Base-by-base conservation (phyloP, 2,113 vertebrate species). In the Lepisosteus oculatus region DNA sequence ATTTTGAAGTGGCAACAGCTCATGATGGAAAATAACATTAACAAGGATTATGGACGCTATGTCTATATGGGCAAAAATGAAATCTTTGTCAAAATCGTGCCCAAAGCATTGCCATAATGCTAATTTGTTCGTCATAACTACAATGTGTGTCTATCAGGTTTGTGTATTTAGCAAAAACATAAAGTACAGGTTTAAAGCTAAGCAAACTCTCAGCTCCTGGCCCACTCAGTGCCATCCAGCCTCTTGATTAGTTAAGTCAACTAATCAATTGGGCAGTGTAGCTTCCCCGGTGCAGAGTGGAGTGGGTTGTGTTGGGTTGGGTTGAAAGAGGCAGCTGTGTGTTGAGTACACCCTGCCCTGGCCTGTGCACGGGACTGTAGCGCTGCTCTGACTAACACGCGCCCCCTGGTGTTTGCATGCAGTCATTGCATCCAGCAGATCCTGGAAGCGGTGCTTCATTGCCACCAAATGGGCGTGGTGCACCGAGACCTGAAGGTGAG, bases 381-480 rank as follows among this genome's bases (percentile, higher is more conserved):
- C 73, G 72, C 86, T 88, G 87, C 88, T 90, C 83, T 87, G 77
- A 91, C 90, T 92, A 92, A 92, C 90, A 87, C 90, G 78, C 86
- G 81, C 84, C 84, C 47, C 87, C 85, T 90, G 89, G 83, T 92
- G 88, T 96, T 94, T 93, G 91, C 93, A 93, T 87, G 85, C 93
- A 97, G 95, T 92, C 95, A 97, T 92, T 97, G 95, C 92, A 96
- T 96, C 92, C 95, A 97, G 94, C 95, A 97, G 93, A 97, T 97
- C 93, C 91, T 97, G 92, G 95, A 97, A 89, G 95, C 95, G 66
- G 95, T 97, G 86, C 95, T 96, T 86, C 95, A 96, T 83, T 97
- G 95, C 90, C 95, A 97, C 91, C 95, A 97, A 88, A 96, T 96
- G 95, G 96, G 96, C 73, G 96, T 98, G 79, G 96, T 98, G 87